phyloP scores from a whole-genome alignment of 2,888 invertebrate genomes.

The Orthonychiurus folsomi region DNA sequence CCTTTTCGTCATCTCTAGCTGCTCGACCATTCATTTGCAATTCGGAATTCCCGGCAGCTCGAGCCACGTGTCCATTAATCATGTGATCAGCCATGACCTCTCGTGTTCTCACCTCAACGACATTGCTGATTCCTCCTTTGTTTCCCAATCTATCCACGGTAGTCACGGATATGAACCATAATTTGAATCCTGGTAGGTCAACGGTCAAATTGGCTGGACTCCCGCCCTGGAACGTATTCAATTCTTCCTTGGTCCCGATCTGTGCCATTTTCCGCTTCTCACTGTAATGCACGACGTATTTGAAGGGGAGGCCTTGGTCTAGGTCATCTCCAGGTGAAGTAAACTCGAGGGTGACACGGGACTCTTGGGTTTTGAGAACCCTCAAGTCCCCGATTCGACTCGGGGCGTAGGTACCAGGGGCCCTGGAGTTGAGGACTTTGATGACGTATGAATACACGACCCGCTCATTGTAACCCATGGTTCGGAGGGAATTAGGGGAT shows the following conservation, averaged over 20 bases:
- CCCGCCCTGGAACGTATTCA: conserved; percentile 22
- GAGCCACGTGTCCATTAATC: neutral
- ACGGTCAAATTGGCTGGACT: conserved; percentile 28
- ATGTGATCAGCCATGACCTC: neutral
- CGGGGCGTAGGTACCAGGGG: conserved; percentile 42
- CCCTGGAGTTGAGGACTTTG: conserved; percentile 28
- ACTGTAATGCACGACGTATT: conserved; percentile 29
- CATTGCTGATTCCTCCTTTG: conserved; percentile 26
- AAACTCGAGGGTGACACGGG: conserved; percentile 51
- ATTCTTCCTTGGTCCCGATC: neutral
- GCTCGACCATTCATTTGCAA: neutral
- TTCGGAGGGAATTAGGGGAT: conserved; percentile 24
- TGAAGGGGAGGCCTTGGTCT: conserved; percentile 40
- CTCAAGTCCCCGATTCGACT: conserved; percentile 52
- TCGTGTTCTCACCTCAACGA: conserved; percentile 11
- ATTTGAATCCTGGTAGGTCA: conserved; percentile 26
- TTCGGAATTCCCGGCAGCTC: neutral
- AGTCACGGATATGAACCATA: conserved; percentile 27
- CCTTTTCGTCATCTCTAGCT: neutral
- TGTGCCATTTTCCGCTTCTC: neutral
- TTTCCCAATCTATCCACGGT: conserved; percentile 27
- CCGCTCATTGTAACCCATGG: conserved; percentile 36
- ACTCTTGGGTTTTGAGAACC: conserved; percentile 47
- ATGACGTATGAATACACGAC: conserved; percentile 33
- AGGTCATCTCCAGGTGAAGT: conserved; percentile 51